Base-by-base conservation (phyloP, 2,113 vertebrate genomes). In the Malaclemys terrapin region DNA sequence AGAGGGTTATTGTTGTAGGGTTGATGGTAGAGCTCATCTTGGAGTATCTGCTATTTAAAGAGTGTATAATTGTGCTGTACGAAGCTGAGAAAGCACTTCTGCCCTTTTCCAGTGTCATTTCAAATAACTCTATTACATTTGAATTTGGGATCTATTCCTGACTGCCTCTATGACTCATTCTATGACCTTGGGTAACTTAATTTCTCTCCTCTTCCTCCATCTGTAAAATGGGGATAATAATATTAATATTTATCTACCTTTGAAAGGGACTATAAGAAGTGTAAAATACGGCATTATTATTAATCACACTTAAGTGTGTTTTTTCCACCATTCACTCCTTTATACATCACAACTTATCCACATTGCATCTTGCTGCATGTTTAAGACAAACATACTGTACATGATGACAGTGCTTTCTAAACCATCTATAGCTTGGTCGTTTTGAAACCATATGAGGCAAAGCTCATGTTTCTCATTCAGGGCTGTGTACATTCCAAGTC, bases 181-280 rank as follows among this genome's bases (percentile, higher is more conserved):
- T 93, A 76, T 62, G 31, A 93, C 89, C 76, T 93, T 84, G 89
- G 93, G 88, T 91, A 89, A 85, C 89, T 94, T 88, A 84, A 80
- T 91, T 91, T 76, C 45, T 78, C 93, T 54, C 80, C 83, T 27
- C 25, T 89, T 93, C 94, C 87, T 89, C 76, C 82, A 62, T 80
- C 38, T 95, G 2, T 78, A 94, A 93, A 94, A 93, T 47, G 5
- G 96, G 9, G 38, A 38, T 45, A 92, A 89, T 59, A 57, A 24
- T 54, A 47, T 49, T 95, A 54, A 54, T 54, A 54, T 54, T 54
- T 54, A 54, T 54, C 53, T 54, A 54, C 53, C 53, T 54, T 54
- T 94, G 75, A 78, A 78, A 47, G 25, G 24, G 19, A 20, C 38
- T 76, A 75, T 75, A 42, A 75, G 20, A 76, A 76, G 12, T 3